Conservation (phyloP, 1,140 invertebrate genomes). For the Tribolium castaneum region DNA sequence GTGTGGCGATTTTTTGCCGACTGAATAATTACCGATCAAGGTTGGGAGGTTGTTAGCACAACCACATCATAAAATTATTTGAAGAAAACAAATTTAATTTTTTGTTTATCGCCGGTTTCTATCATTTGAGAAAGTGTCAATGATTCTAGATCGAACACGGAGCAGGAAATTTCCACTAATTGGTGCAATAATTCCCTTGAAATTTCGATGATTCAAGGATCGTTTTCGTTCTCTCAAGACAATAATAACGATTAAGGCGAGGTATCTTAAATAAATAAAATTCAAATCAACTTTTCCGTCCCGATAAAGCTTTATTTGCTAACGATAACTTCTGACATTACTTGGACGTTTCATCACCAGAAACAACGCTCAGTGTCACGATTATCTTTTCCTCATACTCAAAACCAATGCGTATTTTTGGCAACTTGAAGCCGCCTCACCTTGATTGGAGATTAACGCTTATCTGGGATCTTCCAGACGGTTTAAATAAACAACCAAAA, state of each 20-base stretch:
- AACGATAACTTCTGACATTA: neutral
- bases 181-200: too few species aligned
- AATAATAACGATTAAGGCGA: neutral
- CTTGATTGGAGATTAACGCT: neutral
- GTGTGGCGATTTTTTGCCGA: neutral
- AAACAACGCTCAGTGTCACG: neutral
- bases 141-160: too few species aligned
- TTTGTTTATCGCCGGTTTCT: too few species aligned
- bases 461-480: constrained; percentile 15
- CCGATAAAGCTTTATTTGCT: neutral
- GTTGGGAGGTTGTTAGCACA: neutral
- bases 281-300: neutral
- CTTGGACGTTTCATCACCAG: neutral
- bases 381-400: neutral
- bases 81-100: neutral
- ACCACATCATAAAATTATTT: neutral
- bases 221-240: neutral
- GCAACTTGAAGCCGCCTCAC: neutral
- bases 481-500: neutral
- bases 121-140: too few species aligned
- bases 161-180: too few species aligned
- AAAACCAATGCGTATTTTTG: neutral
- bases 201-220: too few species aligned
- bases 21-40: neutral
- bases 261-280: neutral